Base-by-base conservation (phyloP, 2,113 vertebrate genomes). In the Esox niger region DNA sequence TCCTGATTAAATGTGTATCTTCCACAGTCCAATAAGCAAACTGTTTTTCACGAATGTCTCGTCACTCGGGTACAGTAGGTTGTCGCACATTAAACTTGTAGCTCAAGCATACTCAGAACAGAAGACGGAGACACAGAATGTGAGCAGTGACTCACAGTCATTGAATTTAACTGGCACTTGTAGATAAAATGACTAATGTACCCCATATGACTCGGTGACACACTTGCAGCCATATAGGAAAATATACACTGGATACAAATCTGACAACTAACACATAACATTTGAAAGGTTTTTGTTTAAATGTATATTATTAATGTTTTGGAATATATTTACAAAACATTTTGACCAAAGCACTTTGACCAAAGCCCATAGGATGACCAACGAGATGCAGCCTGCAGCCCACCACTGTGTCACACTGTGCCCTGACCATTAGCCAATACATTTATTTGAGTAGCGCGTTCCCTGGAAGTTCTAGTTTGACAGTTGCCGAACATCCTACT, bases 11-110 rank as follows among this genome's bases (percentile, higher is more conserved):
- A 59, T 38, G 64, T 33, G 31, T 1, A 30, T 20, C 68, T 60
- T 54, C 63, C 15, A 17, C n/a, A 21, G 70, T 33, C 76, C 74
- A 73, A 70, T 81, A 67, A 70, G 29, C 69, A 70, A 31, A 4
- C 23, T n/a, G n/a, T 62, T 27, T 52, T 27, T 52, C n/a, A 65
- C 56, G 65, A 64, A 70, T 32, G 76, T 62, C 15, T n/a, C 47
- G 21, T 52, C 47, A 9, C n/a, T 52, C 9, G n/a, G 21, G 47
- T 23, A 52, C 20, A 52, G 47, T 21, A 52, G n/a, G 8, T 4
- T 20, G 46, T 5, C 13, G n/a, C n/a, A 49, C 46, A 49, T n/a
- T 17, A 49, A 49, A 49, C 47, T 52, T 52, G 47, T 43, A 23
- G 47, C 47, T 21, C 20, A 52, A 52, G 47, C 47, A 52, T 52